Evolutionary conservation across 2,888 invertebrate species (phyloP), one percentile per base, ranked within the genome.

Genomic region (Minunthozetes semirufus): DNA sequence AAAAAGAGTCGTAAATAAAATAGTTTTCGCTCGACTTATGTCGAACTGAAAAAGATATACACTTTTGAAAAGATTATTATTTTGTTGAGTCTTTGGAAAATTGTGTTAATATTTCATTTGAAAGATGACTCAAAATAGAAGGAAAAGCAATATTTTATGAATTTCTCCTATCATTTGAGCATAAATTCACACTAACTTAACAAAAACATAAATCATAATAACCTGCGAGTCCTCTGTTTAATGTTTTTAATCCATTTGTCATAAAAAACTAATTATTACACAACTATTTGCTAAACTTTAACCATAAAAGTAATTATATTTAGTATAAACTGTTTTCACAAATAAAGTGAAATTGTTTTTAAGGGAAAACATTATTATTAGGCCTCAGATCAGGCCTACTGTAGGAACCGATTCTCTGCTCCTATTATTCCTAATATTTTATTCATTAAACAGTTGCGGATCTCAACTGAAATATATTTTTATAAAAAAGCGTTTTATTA

Each of bases 21-120:
- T 56, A 6, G 3, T 56, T 56, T 29, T 27, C 13, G 29, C n/a
- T 6, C 19, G 25, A 17, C n/a, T 29, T 33, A 63, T 63, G 17
- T 29, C 3, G 33, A 27, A 63, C 17, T 63, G 6, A 29, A 63
- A 6, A 33, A 29, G 63, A 4, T 33, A 56, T 25, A 22, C 56
- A 56, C n/a, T n/a, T 27, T 63, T 63, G 63, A 63, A 63, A 33
- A 63, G 8, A 63, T 33, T 27, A 27, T 56, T 56, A 56, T 19
- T 56, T 56, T 56, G 19, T 22, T 22, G 17, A 4, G 4, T 22
- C 22, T 8, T 6, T 22, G 6, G n/a, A 63, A 63, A 63, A 33
- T 63, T 63, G 63, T 27, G 63, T 63, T 63, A 63, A 63, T 63
- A 63, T 63, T 63, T 63, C 33, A 63, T 63, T 63, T 63, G 4